Conservation (phyloP, 2,888 invertebrate species). For the Gymnoscelis rufifasciata region DNA sequence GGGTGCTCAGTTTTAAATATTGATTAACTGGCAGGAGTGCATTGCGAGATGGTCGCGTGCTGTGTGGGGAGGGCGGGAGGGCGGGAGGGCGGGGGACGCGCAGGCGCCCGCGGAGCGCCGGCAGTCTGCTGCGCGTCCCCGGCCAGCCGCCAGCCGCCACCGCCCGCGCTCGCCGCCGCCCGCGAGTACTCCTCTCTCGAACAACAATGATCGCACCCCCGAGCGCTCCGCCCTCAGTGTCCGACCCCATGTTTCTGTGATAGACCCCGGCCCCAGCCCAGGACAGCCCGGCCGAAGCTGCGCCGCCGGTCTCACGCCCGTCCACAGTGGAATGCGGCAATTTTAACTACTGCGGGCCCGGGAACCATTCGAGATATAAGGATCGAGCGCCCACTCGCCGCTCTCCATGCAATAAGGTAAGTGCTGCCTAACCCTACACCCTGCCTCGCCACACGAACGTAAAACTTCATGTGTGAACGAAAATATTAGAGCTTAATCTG, state of each 20-base stretch:
- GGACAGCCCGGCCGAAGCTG: slow-evolving; percentile 73
- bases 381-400: slow-evolving; percentile 52
- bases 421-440: slow-evolving; percentile 25
- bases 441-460: neutral
- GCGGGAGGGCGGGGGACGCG: slow-evolving; percentile 30
- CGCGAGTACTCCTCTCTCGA: slow-evolving; percentile 47
- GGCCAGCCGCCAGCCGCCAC: slow-evolving; percentile 50
- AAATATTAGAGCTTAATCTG: neutral
- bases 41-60: slow-evolving; percentile 23
- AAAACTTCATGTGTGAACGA: neutral
- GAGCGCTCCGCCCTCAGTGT: slow-evolving; percentile 45
- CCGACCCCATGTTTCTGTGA: slow-evolving; percentile 66
- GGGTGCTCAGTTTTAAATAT: slow-evolving; percentile 35
- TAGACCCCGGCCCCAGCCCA: slow-evolving; percentile 41
- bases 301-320: slow-evolving; percentile 71
- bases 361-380: slow-evolving; percentile 66
- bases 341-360: slow-evolving; percentile 77
- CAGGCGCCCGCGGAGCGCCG: slow-evolving; percentile 44
- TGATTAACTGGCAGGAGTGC: slow-evolving; percentile 12
- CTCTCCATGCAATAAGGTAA: slow-evolving; percentile 51
- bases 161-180: slow-evolving; percentile 42
- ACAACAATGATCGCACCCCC: slow-evolving; percentile 54
- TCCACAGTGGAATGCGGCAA: slow-evolving; percentile 77
- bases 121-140: slow-evolving; percentile 65
- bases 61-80: slow-evolving; percentile 27